These are phyloP conservation scores for Trachymyrmex septentrionalis DNA, from an alignment of 1,140 invertebrate species.

Conservation along the genomic window DNA sequence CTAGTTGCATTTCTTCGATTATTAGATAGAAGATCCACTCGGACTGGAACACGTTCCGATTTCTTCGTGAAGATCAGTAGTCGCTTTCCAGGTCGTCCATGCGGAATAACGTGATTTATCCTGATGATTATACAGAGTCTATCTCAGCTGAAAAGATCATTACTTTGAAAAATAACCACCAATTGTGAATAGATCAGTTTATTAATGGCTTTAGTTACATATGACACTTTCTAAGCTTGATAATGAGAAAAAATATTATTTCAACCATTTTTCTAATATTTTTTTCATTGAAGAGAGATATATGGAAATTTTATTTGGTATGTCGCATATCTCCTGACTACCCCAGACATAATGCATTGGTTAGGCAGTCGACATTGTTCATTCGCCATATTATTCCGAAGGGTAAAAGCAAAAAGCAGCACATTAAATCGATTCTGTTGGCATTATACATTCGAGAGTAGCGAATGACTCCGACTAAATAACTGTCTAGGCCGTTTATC, in stretches of 20 bases:
- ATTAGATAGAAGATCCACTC: slow-evolving; percentile 60
- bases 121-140: background rate
- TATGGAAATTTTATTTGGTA: background rate
- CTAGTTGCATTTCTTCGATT: slow-evolving; percentile 63
- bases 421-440: slow-evolving; percentile 36
- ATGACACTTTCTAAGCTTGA: background rate
- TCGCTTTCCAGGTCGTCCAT: slow-evolving; percentile 61
- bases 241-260: background rate
- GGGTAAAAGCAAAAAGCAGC: slow-evolving; percentile 18
- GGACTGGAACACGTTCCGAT: slow-evolving; percentile 65
- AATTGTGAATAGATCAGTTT: background rate
- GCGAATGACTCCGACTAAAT: slow-evolving; percentile 39
- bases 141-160: background rate
- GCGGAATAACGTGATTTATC: slow-evolving; percentile 55
- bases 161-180: background rate
- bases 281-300: background rate
- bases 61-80: slow-evolving; percentile 51
- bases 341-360: background rate
- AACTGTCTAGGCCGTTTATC: slow-evolving; percentile 58
- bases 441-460: slow-evolving; percentile 40
- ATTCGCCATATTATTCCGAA: background rate
- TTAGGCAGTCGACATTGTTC: background rate
- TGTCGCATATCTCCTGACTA: background rate
- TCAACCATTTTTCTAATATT: background rate
- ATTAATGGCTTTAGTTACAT: background rate